Evolutionary conservation across 64 coral and sea anemone species (phyloP).

Genomic region (Stylophora pistillata): DNA sequence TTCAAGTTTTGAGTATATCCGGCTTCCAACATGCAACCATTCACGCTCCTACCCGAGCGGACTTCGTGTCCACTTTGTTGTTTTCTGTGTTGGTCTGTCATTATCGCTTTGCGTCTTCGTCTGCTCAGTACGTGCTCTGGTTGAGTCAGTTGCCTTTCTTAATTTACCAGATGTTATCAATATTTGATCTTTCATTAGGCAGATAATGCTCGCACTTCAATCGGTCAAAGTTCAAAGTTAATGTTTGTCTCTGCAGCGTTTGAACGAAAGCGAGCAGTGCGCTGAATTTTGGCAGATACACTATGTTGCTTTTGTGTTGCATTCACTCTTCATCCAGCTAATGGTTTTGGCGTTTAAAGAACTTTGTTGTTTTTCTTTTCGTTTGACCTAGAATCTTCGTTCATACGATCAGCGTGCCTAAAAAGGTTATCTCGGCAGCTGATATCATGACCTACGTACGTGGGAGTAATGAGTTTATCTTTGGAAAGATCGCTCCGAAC

Average conservation of each 20-base stretch:
- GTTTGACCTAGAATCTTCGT: too few species aligned
- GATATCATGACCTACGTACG: too few species aligned
- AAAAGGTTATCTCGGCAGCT: too few species aligned
- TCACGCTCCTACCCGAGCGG: neutral
- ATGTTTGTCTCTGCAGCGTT: neutral
- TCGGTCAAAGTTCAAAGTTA: neutral
- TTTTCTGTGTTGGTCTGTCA: neutral
- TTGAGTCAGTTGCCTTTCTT: neutral
- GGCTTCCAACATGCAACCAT: neutral
- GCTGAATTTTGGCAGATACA: too few species aligned
- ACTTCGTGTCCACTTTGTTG: neutral
- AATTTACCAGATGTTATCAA: neutral
- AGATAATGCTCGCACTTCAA: neutral
- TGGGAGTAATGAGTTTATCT: too few species aligned
- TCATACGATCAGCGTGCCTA: too few species aligned
- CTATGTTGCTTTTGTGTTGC: neutral
- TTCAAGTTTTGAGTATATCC: neutral
- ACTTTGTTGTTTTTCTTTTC: too few species aligned
- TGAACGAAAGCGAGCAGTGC: too few species aligned
- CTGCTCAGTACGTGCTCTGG: neutral
- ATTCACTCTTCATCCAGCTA: neutral
- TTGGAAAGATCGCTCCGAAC: too few species aligned
- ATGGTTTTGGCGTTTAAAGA: neutral
- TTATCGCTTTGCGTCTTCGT: neutral
- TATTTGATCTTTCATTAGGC: neutral